Evolutionary conservation across 2,888 invertebrate species (phyloP), one percentile per base, ranked within the genome.

Genomic region (Beris chalybata): DNA sequence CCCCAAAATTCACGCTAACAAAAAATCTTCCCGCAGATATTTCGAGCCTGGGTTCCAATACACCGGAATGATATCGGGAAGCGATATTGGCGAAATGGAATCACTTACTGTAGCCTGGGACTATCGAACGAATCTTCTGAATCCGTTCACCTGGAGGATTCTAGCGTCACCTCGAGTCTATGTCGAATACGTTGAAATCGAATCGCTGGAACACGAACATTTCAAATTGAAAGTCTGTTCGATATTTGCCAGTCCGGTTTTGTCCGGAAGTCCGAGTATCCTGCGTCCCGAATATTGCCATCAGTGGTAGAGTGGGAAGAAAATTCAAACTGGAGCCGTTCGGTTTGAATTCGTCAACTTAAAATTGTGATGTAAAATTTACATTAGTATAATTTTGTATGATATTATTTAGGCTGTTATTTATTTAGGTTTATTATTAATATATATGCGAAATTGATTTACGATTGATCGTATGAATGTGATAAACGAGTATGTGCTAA

Each of bases 111-210:
- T 92, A 1, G 86, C 88, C 73, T 93, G 92, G 92, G 87, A 88
- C 73, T 92, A 91, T 73, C 87, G 89, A 73, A 89, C 89, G 4
- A 91, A 88, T 70, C 78, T 91, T 29, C 85, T 92, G 72, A 93
- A 93, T 79, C 91, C 93, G 0, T 84, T 93, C 70, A 92, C 93
- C 0, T 93, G 93, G 93, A 83, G 93, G 66, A 79, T 92, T 45
- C 79, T 92, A 7, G 85, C 88, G 65, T 87, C 87, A 5, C 90
- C 93, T 0, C 86, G 87, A 70, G 87, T 92, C 64, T 90, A 88
- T 76, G 81, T 93, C 56, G 88, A 89, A 66, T 87, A 87, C 69
- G 80, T 93, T 48, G 85, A 85, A 55, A 82, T 93, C 45, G 89
- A 91, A 53, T 88, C 88, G 11, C 82, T 93, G 73, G 92, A 92